Evolutionary conservation across 2,113 vertebrate genomes (phyloP).

Genomic region (Cololabis saira): DNA sequence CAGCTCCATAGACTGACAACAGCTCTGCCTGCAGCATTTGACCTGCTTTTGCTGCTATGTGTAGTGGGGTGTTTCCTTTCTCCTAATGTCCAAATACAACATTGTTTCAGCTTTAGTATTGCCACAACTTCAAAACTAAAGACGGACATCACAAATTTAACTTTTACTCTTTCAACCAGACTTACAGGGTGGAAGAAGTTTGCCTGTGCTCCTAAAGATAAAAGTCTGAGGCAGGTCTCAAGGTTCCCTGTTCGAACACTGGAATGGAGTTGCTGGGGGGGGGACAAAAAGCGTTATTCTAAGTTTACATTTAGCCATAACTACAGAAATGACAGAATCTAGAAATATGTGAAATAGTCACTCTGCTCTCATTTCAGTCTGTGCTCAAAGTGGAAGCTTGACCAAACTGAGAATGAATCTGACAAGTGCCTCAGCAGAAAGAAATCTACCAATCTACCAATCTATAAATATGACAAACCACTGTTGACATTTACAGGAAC

Average conservation of each 20-base stretch:
- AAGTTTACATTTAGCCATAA: not conserved
- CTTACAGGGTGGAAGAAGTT: constrained; percentile 98
- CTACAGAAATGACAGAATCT: not conserved
- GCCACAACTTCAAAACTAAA: not conserved
- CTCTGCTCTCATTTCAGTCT: not conserved
- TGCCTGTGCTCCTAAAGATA: constrained; percentile 95
- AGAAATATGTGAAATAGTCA: not conserved
- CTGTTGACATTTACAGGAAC: constrained; percentile 13
- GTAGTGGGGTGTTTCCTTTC: constrained; percentile 95
- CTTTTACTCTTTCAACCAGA: not conserved
- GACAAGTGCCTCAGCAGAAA: not conserved
- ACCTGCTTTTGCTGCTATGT: constrained; percentile 97
- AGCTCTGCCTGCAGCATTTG: constrained; percentile 94
- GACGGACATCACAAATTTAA: not conserved
- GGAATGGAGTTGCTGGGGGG: constrained; percentile 95
- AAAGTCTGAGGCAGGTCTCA: constrained; percentile 92
- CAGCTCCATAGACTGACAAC: constrained; percentile 93
- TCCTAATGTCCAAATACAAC: constrained; percentile 79
- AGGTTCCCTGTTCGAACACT: constrained; percentile 97
- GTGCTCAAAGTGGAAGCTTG: not conserved
- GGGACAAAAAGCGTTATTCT: not conserved
- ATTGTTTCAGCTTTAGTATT: constrained; percentile 6
- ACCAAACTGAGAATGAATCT: not conserved
- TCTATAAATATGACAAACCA: constrained; percentile 2
- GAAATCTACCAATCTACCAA: not conserved